Base-by-base conservation (phyloP, 2,888 invertebrate genomes). In the Heliconius ismenius region DNA sequence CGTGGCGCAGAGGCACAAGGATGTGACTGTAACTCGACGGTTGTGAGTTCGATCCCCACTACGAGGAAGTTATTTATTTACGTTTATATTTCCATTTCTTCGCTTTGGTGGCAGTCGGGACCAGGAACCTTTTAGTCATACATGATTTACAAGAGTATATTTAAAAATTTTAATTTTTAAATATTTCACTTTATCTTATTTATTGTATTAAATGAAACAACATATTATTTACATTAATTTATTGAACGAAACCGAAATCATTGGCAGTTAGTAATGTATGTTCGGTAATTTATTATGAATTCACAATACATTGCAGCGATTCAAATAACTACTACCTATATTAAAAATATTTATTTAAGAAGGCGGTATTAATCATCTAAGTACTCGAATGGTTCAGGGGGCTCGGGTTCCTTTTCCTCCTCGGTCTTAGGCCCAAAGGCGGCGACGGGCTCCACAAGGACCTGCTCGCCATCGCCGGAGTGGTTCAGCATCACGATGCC, bases 341-440 rank as follows among this genome's bases (percentile, higher is more conserved):
- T 79, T 75, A 60, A 79, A 79, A 81, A 11, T 77, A 79, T 83
- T 86, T 87, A 89, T 83, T 82, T 82, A 79, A 86, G 87, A 75
- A 85, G 79, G 81, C 81, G 84, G 82, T 85, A 89, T 95, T 95
- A 96, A 90, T 97, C 97, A 90, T 99, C 99, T 84, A 96, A 96
- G 93, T 98, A 99, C 93, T 99, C 98, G 89, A 99, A 99, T 81
- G 99, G 98, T 95, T 99, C 99, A 86, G 99, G 99, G 65, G 99
- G 98, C 85, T 98, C 98, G 0, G 99, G 98, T 91, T 99, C 99
- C 86, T 98, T 98, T 84, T 98, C 98, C 86, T 99, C 99, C 81
- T 98, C 99, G 26, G 97, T 96, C 88, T 98, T 98, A 4, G 97
- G 98, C 1, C 98, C 98, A 85, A 97, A 98, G 0, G 98, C 98